Evolutionary conservation across 2,888 invertebrate species (phyloP), one percentile per base, ranked within the genome.

Genomic region (Mesochorus sp.): DNA sequence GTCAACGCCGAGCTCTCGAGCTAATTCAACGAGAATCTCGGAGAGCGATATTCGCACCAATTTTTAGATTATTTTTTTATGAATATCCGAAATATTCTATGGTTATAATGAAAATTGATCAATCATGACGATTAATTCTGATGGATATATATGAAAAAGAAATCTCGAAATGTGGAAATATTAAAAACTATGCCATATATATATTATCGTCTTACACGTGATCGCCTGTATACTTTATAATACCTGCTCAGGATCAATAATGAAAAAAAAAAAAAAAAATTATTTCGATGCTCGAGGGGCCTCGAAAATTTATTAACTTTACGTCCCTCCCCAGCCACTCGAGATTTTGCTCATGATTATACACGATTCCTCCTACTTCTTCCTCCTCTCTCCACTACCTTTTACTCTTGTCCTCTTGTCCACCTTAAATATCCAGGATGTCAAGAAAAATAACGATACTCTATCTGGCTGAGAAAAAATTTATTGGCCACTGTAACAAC

Each of bases 1-100:
- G 76, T 84, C 81, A 77, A 68, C 79, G 79, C 79, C 72, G 37
- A 4, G 39, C 55, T 62, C 61, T 61, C 51, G 31, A 17, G 21
- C 6, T n/a, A 34, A 51, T 53, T 28, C 61, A 51, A n/a, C n/a
- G 49, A 24, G 42, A 17, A 21, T 24, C 21, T 42, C 3, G 34
- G 39, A 31, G 34, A 14, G 12, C 14, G 53, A 19, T 53, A 28
- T 62, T 61, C 42, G 61, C 37, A 24, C 61, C 42, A 26, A 53
- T 53, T 24, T 31, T 53, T 24, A 10, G 10, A 17, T 37, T 59
- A 26, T 34, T 39, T 8, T n/a, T n/a, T 17, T 3, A 49, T 34
- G 47, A 24, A 49, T 19, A 34, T 24, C 10, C 8, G 4, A 26
- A 67, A 49, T 26, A 70, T 26, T 47, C 47, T 37, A 26, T n/a